Evolutionary conservation across 2,797 vertebrate species (phyloP), one percentile per base, ranked within the genome.

Genomic region (Brotula barbata): DNA sequence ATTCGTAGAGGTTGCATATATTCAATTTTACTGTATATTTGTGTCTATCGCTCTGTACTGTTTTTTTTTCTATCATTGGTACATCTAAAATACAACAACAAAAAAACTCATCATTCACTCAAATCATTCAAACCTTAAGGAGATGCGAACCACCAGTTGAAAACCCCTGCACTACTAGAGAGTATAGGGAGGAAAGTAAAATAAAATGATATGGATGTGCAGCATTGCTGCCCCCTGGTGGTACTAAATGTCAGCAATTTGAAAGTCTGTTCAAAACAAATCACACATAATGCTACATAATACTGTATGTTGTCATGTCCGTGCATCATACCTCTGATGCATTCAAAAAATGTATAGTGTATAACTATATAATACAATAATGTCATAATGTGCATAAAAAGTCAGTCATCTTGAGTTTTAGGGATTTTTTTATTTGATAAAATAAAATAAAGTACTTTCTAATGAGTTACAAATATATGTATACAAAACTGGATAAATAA

Each of bases 401-500:
- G 20, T 25, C 1, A 6, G 6, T 16, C 34, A 41, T 31, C 53
- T 50, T 64, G 42, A 66, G 14, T 64, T 77, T 58, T 73, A n/a
- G n/a, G n/a, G 43, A 17, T 39, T 72, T 68, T 62, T 89, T 89
- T 88, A 89, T 89, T 87, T 70, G 58, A 84, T 79, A 83, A 82
- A 83, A 80, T 77, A 75, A 71, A 73, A 85, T 84, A 77, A 68
- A 56, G 62, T 73, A 78, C 54, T 52, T 61, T 76, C 55, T 64
- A 67, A 73, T 81, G 48, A 73, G 68, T 83, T 84, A 88, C 80
- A 89, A 85, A 84, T 70, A 70, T 74, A 69, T 65, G 69, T 68
- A 80, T 85, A 87, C 62, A 88, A 89, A 89, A 87, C 58, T 73
- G 79, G 62, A 81, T 85, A 82, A 84, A 86, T 85, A 88, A 87